phyloP scores from a whole-genome alignment of 1,140 invertebrate genomes.

The Hormaphis cornu region DNA sequence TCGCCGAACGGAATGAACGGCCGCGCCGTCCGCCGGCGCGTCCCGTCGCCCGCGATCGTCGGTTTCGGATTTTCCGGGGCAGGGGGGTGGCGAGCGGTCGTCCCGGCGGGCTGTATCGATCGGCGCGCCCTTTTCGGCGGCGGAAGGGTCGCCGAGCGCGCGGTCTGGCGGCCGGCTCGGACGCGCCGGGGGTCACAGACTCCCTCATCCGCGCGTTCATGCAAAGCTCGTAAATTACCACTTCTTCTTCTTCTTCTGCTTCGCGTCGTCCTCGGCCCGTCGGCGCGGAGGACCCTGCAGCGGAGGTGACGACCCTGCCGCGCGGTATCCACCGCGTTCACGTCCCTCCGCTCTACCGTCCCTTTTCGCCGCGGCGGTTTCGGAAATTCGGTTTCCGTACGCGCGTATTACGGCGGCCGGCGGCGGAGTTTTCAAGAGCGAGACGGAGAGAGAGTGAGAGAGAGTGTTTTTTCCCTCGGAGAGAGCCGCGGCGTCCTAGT shows the following conservation, averaged over 20 bases:
- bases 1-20: neutral
- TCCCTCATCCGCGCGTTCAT: neutral
- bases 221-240: constrained; percentile 30
- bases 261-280: neutral
- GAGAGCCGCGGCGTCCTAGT: too few relatives aligned
- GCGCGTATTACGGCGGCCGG: too few relatives aligned
- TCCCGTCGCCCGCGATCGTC: neutral
- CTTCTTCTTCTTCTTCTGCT: neutral
- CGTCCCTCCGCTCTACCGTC: too few relatives aligned
- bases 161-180: neutral
- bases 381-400: too few relatives aligned
- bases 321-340: too few relatives aligned
- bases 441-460: too few relatives aligned
- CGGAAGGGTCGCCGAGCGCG: neutral
- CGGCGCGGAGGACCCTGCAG: too few relatives aligned
- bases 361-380: too few relatives aligned
- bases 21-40: neutral
- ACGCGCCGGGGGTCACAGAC: neutral
- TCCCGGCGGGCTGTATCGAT: constrained; percentile 30
- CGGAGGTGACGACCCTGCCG: too few relatives aligned
- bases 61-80: constrained; percentile 16
- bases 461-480: too few relatives aligned
- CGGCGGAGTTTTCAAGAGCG: too few relatives aligned
- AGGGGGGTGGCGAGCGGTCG: neutral
- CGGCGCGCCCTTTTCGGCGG: constrained; percentile 22